Evolutionary conservation across 2,797 vertebrate genomes (phyloP), one percentile per base, ranked within the genome.

Genomic region (Myripristis murdjan): DNA sequence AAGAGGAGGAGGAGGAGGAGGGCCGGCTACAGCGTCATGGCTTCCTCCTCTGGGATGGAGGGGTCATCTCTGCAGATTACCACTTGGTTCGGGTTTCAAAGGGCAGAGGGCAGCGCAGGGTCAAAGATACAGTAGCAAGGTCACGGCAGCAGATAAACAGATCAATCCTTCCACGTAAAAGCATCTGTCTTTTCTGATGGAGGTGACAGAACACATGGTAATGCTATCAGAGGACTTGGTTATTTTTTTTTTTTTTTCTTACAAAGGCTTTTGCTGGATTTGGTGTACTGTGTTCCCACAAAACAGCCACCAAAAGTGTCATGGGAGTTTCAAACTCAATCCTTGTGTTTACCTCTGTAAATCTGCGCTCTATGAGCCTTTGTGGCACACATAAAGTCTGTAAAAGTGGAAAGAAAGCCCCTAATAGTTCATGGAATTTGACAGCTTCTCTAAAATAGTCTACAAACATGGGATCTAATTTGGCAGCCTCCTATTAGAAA

Each of bases 51-150:
- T 58, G 67, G 79, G 84, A 75, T 16, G 49, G 44, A 22, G 78
- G 60, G 78, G 71, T 79, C 88, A 85, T 82, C 59, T 39, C 68
- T 18, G 75, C 54, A 75, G 75, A 81, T 85, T 63, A 83, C 48
- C 62, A 44, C 86, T 81, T 77, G 77, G 79, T 82, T 88, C 86
- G 58, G 70, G 84, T 87, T 87, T 85, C 77, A 82, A 62, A 72
- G 92, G 92, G 90, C 84, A 89, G 55, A 89, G 88, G 71, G 60
- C 76, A 69, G 44, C 33, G 62, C 33, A 10, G 82, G 88, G 89
- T 88, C 90, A 90, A 78, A 88, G 83, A 88, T 89, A 90, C 82
- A 75, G 85, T 79, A 88, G 84, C 86, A 87, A 88, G 91, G 91
- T 94, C 91, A 92, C 5, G 62, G 67, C 18, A 64, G 84, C 65